Evolutionary conservation across 1,140 invertebrate genomes (phyloP).

Genomic region (Zeugodacus cucurbitae): DNA sequence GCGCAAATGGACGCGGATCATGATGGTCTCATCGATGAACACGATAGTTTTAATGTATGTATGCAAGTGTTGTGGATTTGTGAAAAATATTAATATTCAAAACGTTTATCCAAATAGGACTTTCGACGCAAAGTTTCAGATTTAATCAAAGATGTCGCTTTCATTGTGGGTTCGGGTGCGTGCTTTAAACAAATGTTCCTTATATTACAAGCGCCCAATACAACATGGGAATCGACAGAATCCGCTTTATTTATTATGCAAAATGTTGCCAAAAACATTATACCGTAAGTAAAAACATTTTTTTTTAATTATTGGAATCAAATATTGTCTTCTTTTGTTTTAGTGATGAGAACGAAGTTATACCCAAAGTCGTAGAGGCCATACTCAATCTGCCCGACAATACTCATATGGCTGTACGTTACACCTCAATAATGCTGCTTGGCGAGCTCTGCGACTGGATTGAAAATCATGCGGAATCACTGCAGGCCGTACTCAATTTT

Average conservation of each 20-base stretch:
- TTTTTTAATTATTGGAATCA: background rate
- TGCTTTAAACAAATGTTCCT: constrained; percentile 94
- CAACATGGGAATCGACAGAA: constrained; percentile 92
- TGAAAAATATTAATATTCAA: background rate
- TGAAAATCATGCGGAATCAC: constrained; percentile 82
- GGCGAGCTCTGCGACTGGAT: constrained; percentile 97
- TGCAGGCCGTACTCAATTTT: constrained; percentile 85
- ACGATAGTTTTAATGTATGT: constrained; percentile 77
- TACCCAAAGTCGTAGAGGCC: constrained; percentile 92
- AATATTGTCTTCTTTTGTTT: constrained; percentile 52
- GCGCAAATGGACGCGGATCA: constrained; percentile 92
- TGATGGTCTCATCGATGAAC: constrained; percentile 89
- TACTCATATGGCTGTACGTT: constrained; percentile 87
- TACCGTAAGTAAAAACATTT: constrained; percentile 81
- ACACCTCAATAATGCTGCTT: constrained; percentile 89
- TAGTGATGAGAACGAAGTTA: constrained; percentile 91
- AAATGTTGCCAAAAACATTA: constrained; percentile 93
- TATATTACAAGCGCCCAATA: constrained; percentile 73
- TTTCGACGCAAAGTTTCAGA: constrained; percentile 92
- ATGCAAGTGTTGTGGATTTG: background rate
- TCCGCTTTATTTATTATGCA: constrained; percentile 97
- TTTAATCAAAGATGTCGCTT: constrained; percentile 96
- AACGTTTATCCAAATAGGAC: constrained; percentile 71
- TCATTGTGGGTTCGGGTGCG: constrained; percentile 92
- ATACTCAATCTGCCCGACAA: constrained; percentile 86